These are phyloP conservation scores for Psilopsiagon aurifrons DNA, from an alignment of 2,113 vertebrate species.

Conservation along the genomic window DNA sequence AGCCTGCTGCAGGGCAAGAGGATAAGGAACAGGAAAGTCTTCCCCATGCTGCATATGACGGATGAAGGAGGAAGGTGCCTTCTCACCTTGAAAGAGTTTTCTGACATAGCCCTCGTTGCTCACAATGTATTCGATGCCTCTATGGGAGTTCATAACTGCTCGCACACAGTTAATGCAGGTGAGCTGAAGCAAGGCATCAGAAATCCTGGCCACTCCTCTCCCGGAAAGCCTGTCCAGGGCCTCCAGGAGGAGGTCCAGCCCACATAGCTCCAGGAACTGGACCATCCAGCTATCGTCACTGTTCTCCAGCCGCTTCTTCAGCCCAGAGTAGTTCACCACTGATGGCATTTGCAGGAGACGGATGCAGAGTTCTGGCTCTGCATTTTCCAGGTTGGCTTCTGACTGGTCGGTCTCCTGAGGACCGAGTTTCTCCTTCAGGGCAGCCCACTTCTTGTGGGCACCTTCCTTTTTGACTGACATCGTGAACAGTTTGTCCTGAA, in stretches of 20 bases:
- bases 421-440: slow-evolving; percentile 85
- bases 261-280: slow-evolving; percentile 93
- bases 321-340: slow-evolving; percentile 94
- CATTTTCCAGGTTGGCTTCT: slow-evolving; percentile 94
- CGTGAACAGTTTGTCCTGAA: slow-evolving; percentile 42
- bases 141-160: slow-evolving; percentile 92
- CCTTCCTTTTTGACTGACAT: slow-evolving; percentile 86
- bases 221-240: slow-evolving; percentile 93
- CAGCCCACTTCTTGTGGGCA: slow-evolving; percentile 88
- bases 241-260: slow-evolving; percentile 93
- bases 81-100: slow-evolving; percentile 92
- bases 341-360: slow-evolving; percentile 93
- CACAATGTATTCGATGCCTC: slow-evolving; percentile 93
- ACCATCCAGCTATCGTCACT: slow-evolving; percentile 93
- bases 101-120: slow-evolving; percentile 93
- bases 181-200: slow-evolving; percentile 93
- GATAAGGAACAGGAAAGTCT: not conserved
- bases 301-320: slow-evolving; percentile 91
- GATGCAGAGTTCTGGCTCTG: slow-evolving; percentile 95
- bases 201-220: slow-evolving; percentile 89
- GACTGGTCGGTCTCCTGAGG: slow-evolving; percentile 87
- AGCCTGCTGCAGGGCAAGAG: not conserved
- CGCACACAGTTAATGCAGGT: slow-evolving; percentile 94
- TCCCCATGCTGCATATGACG: accelerated
- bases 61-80: not conserved